Evolutionary conservation across 2,888 invertebrate species (phyloP).

Genomic region (Diarsia brunnea): DNA sequence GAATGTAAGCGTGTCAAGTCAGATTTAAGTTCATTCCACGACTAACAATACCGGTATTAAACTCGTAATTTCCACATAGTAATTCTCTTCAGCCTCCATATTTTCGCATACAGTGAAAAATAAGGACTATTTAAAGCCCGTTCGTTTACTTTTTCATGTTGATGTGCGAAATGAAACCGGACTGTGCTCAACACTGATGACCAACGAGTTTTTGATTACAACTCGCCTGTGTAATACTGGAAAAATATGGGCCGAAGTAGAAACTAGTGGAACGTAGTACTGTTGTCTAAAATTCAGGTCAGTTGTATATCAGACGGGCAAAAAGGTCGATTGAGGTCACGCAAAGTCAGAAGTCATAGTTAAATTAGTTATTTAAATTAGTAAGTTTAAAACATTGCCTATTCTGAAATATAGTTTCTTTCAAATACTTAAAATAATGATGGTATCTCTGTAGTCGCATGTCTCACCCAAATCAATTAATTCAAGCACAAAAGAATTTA

Average conservation of each 20-base stretch:
- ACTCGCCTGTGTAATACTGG: not conserved
- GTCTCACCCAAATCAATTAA: not conserved
- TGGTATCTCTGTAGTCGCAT: not conserved
- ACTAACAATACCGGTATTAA: too few species aligned
- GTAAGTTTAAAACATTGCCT: not conserved
- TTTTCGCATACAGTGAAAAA: conserved; percentile 28
- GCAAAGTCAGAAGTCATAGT: conserved; percentile 5
- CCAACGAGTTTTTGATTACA: conserved; percentile 60
- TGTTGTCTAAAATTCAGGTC: not conserved
- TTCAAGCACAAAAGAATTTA: not conserved
- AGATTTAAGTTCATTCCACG: too few species aligned
- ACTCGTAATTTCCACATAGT: not conserved
- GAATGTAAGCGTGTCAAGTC: too few species aligned
- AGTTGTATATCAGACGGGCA: not conserved
- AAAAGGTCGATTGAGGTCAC: conserved; percentile 14
- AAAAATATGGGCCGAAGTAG: conserved; percentile 12
- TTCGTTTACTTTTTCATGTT: conserved; percentile 40
- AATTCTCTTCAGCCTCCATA: not conserved
- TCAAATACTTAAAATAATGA: not conserved
- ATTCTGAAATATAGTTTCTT: not conserved
- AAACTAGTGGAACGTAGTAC: not conserved
- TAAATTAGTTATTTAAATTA: conserved; percentile 5
- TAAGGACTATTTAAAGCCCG: conserved; percentile 11
- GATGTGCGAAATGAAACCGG: conserved; percentile 22
- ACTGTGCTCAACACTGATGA: conserved; percentile 23